phyloP scores from a whole-genome alignment of 2,797 vertebrate genomes.

The Scomberomorus guttatus region DNA sequence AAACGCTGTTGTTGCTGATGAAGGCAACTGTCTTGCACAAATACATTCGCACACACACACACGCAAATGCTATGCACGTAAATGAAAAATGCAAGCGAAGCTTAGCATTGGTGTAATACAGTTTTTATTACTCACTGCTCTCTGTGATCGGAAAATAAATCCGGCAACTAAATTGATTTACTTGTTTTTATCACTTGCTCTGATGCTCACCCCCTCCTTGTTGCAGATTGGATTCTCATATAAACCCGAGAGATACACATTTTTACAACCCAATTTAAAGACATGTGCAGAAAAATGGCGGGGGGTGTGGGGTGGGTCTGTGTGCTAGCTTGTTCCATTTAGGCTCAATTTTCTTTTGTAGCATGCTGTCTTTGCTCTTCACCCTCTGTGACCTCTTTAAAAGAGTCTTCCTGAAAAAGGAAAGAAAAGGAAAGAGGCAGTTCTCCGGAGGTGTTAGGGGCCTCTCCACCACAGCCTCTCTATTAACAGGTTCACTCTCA shows the following conservation, averaged over 20 bases:
- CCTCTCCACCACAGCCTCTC: conserved; percentile 41
- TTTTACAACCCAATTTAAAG: conserved; percentile 78
- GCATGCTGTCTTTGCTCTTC: conserved; percentile 41
- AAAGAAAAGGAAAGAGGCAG: conserved; percentile 32
- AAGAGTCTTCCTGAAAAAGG: conserved; percentile 40
- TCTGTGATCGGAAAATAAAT: conserved; percentile 79
- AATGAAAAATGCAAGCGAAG: conserved; percentile 74
- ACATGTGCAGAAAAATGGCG: conserved; percentile 52
- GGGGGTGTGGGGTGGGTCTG: conserved; percentile 2
- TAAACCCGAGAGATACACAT: conserved; percentile 68
- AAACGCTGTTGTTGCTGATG: conserved; percentile 33
- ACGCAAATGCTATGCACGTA: conserved; percentile 33
- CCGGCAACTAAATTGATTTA: conserved; percentile 78
- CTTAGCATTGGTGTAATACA: conserved; percentile 66
- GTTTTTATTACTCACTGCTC: conserved; percentile 77
- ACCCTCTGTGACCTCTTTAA: conserved; percentile 58
- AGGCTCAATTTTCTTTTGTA: conserved; percentile 60
- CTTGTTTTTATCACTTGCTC: conserved; percentile 79
- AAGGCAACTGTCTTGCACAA: conserved; percentile 45
- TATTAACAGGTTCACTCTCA: conserved; percentile 70
- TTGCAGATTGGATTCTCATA: conserved; percentile 71
- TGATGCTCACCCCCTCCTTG: conserved; percentile 54
- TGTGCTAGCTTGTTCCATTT: conserved; percentile 59
- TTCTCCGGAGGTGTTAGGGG: conserved; percentile 45
- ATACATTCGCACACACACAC: conserved; percentile 28